A percentile compares a stretch with the other conserved stretches of the same genome.
Conservation (phyloP, 2,797 vertebrate species). For the Spondyliosoma cantharus region DNA sequence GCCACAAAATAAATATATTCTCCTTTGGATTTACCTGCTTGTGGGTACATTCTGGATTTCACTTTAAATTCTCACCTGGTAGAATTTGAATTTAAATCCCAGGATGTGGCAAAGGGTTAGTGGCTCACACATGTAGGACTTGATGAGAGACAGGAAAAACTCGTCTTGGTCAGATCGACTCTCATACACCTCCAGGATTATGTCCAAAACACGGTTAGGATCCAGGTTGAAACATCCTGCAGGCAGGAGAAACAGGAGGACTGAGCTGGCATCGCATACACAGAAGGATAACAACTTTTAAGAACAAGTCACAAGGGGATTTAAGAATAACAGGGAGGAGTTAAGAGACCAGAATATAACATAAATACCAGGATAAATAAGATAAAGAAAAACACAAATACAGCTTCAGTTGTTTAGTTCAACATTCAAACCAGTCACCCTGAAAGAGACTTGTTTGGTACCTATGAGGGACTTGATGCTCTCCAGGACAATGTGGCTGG, state of each 20-base stretch:
- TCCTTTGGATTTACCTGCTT: background rate
- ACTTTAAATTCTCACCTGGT: constrained; percentile 87
- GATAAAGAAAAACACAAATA: too few species aligned
- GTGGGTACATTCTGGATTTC: background rate
- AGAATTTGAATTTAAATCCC: constrained; percentile 99
- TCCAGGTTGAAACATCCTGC: constrained; percentile 98
- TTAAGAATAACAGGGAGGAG: background rate
- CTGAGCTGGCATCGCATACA: background rate
- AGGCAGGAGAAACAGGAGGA: background rate
- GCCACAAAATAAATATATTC: background rate
- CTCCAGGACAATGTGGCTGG: constrained; percentile 96
- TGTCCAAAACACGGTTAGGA: constrained; percentile 97
- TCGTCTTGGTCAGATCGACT: constrained; percentile 97
- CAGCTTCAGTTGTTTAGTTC: too few species aligned
- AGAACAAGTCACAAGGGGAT: background rate
- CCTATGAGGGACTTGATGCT: constrained; percentile 99
- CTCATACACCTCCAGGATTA: constrained; percentile 97
- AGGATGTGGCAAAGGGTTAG: constrained; percentile 99
- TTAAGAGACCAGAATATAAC: background rate
- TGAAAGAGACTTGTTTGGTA: constrained; percentile 72
- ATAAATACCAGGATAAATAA: background rate
- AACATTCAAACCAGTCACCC: background rate
- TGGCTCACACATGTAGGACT: constrained; percentile 99
- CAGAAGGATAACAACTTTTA: background rate
- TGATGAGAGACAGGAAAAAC: constrained; percentile 96